Conservation (phyloP, 2,113 vertebrate genomes). For the Strigops habroptila region DNA sequence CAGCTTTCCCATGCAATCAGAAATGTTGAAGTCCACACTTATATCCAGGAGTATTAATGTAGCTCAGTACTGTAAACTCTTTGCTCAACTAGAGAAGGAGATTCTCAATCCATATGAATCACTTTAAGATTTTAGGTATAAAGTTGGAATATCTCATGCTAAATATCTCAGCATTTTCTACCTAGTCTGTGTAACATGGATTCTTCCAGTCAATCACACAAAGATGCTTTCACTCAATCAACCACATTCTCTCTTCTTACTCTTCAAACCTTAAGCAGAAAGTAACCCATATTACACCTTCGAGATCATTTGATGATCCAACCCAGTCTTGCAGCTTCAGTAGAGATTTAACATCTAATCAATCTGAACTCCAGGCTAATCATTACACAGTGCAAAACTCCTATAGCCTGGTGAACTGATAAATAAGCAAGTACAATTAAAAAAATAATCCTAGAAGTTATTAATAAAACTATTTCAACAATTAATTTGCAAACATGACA, state of each 20-base stretch:
- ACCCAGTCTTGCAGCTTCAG: neutral
- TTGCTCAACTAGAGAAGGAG: neutral
- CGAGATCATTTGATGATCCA: neutral
- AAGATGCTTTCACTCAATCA: neutral
- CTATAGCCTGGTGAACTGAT: neutral
- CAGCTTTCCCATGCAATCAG: neutral
- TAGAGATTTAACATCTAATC: neutral
- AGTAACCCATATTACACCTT: neutral
- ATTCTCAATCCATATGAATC: neutral
- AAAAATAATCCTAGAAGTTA: neutral
- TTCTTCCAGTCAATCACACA: neutral
- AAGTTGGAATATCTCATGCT: too few species aligned
- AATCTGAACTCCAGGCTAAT: neutral
- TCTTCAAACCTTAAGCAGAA: neutral
- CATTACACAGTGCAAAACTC: neutral
- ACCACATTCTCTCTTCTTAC: neutral
- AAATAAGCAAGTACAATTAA: neutral
- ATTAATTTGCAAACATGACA: neutral
- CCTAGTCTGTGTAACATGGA: neutral
- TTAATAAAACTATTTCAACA: neutral
- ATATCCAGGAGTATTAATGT: accelerated
- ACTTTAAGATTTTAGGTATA: neutral
- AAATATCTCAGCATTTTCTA: neutral
- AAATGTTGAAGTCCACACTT: neutral
- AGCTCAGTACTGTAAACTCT: neutral